phyloP scores from a whole-genome alignment of 2,113 vertebrate species.

The Trochalopteron elliotii region DNA sequence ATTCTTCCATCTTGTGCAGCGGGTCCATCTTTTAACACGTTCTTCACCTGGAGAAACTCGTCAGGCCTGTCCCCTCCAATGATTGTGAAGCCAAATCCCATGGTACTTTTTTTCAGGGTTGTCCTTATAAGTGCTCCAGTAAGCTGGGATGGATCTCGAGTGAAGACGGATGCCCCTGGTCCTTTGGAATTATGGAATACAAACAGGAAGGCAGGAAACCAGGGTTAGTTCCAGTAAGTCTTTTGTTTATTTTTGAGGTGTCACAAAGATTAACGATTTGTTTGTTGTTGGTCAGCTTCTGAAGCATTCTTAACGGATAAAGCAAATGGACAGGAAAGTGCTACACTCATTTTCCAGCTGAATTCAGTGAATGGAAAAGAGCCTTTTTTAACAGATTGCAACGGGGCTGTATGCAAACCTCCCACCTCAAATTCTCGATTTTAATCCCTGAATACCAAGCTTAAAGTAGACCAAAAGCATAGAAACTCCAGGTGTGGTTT shows the following conservation, averaged over 20 bases:
- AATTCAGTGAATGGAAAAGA: background rate
- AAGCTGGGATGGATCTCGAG: constrained; percentile 89
- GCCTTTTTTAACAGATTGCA: background rate
- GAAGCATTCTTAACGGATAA: background rate
- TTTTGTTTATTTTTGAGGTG: background rate
- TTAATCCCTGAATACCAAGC: background rate
- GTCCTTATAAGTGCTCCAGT: constrained; percentile 87
- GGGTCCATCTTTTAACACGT: constrained; percentile 91
- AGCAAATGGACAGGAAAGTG: background rate
- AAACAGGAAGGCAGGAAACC: background rate
- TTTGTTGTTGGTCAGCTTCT: background rate
- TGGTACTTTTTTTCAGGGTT: constrained; percentile 87
- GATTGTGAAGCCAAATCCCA: constrained; percentile 98
- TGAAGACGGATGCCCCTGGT: constrained; percentile 80
- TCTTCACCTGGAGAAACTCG: constrained; percentile 98
- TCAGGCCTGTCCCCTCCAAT: constrained; percentile 97
- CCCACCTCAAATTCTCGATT: background rate
- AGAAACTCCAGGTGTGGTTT: background rate
- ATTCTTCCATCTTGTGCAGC: constrained; percentile 96
- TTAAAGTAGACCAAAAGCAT: background rate
- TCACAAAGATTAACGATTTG: background rate
- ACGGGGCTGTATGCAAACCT: background rate
- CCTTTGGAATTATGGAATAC: constrained; percentile 21
- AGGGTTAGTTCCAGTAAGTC: background rate
- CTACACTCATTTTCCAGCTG: background rate